Base-by-base conservation (phyloP, 2,888 invertebrate species). In the Achlya flavicornis region DNA sequence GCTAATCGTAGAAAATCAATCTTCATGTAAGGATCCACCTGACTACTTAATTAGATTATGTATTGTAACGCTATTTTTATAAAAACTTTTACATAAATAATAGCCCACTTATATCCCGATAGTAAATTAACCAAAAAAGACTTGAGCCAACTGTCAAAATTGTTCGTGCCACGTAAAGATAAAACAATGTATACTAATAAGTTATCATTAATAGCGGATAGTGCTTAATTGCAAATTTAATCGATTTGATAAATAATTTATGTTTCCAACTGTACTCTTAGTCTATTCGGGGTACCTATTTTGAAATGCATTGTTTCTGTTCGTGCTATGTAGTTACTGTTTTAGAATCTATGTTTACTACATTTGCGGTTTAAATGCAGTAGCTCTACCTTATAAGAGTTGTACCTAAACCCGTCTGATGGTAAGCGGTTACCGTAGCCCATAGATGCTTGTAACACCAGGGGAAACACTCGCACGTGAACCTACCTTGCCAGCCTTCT, bases 71-170 rank as follows among this genome's bases (percentile, higher is more conserved):
- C 3, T 41, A 8, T 41, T 41, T 26, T 26, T 26, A 26, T 26
- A 1, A 26, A 26, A 26, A 11, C 11, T 41, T 48, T n/a, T 12
- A 8, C 14, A 41, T 14, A 11, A 38, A n/a, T n/a, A n/a, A n/a
- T n/a, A n/a, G n/a, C 33, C 38, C 16, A 57, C 57, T 57, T 57
- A 62, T 62, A 16, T 61, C 33, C 53, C 33, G 61, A 66, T 8
- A 58, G 61, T 61, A 61, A 63, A 14, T 60, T 61, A 3, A 60
- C 26, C 43, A 41, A 43, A 64, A 62, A 62, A 66, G 62, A 65
- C 61, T 61, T 64, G 64, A 61, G 43, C 65, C 63, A 64, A 59
- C 67, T 67, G 69, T 69, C 67, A 67, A 64, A 65, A 65, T 53
- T 62, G 57, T 62, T 66, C 65, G 43, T 63, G 61, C 59, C 48